These are phyloP conservation scores for Melinaea marsaeus DNA, from an alignment of 2,888 invertebrate genomes.

Conservation along the genomic window DNA sequence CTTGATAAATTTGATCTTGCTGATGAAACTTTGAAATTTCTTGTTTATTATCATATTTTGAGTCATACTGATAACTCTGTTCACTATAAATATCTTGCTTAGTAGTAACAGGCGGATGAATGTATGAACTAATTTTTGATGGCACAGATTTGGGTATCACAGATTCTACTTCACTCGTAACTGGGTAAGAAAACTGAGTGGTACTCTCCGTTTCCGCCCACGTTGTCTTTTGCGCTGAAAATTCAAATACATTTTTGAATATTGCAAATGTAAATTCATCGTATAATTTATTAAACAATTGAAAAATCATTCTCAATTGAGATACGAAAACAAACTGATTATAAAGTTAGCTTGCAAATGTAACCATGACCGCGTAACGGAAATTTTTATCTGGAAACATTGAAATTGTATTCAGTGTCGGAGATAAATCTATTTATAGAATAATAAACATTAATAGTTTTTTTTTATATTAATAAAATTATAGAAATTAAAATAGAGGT, in stretches of 20 bases:
- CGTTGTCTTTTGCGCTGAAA: conserved; percentile 71
- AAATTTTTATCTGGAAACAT: conserved; percentile 54
- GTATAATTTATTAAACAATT: conserved; percentile 47
- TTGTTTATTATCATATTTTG: conserved; percentile 42
- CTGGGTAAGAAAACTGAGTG: conserved; percentile 61
- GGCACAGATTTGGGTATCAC: conserved; percentile 56
- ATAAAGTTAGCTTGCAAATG: conserved; percentile 18
- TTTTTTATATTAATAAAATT: too few species aligned
- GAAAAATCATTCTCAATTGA: conserved; percentile 47
- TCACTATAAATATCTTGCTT: conserved; percentile 53
- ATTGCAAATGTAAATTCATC: conserved; percentile 45
- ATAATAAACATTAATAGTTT: background rate
- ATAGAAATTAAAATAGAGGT: too few species aligned
- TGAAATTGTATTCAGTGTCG: conserved; percentile 29
- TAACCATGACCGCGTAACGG: conserved; percentile 41
- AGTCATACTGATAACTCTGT: conserved; percentile 52
- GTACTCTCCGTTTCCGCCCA: conserved; percentile 64
- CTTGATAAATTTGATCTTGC: conserved; percentile 34
- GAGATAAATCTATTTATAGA: conserved; percentile 21
- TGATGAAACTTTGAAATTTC: conserved; percentile 38
- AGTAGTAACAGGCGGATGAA: conserved; percentile 55
- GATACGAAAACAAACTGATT: conserved; percentile 42
- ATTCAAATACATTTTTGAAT: conserved; percentile 51
- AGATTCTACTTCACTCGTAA: conserved; percentile 55
- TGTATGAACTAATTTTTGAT: conserved; percentile 54